Base-by-base conservation (phyloP, 2,888 invertebrate genomes). In the Thymelicus acteon region DNA sequence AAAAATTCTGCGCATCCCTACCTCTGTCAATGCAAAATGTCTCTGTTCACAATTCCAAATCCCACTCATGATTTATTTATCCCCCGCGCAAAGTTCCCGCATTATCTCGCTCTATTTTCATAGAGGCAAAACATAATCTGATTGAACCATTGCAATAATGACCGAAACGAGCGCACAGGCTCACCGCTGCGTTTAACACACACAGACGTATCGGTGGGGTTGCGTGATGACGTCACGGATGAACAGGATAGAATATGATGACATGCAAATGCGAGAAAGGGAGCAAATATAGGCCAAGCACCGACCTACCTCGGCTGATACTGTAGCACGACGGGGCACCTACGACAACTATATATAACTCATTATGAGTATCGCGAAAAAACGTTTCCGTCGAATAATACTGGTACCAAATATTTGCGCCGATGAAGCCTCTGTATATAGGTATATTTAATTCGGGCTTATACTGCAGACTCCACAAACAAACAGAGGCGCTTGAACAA, bases 271-370 rank as follows among this genome's bases (percentile, higher is more conserved):
- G 85, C 66, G 72, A 67, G 84, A 91, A 75, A 75, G 81, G 79
- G 91, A 88, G 58, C 76, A 82, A 93, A 93, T 92, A 91, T 93
- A 93, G 93, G 93, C 84, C 93, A 93, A 91, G 90, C 88, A 85
- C 90, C 91, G 92, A 91, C 92, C 92, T 89, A 91, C 90, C 92
- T 90, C 85, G 81, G 81, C 82, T 85, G 85, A 86, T 87, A 91
- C 89, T 85, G 85, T 85, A 82, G 84, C 86, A 79, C 80, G 82
- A 76, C 75, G 79, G 79, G 82, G 81, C 87, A 87, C 84, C 87
- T 85, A 89, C 83, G 83, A 79, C 81, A 78, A 80, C 77, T 80
- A 77, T 78, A 81, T 75, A 81, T 75, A 82, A 82, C 82, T 85
- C 82, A 88, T 78, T 79, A 78, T 80, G 77, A 78, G 77, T 72